These are phyloP conservation scores for pig (Sus scrofa) DNA, from an alignment of 2,113 vertebrate species.

Conservation along the genomic window DNA sequence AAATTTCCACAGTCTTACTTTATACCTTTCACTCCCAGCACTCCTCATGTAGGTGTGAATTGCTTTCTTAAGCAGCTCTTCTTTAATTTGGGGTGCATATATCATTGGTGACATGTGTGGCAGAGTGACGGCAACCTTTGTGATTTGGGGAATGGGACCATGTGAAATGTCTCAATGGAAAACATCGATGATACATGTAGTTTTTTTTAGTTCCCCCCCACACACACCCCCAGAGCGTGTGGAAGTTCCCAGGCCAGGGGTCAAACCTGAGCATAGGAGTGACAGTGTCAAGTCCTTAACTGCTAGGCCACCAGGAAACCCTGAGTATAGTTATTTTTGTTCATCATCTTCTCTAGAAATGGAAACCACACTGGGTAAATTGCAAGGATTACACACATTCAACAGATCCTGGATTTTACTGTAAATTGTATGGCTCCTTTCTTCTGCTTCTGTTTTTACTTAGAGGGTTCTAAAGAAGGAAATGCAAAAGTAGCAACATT, in stretches of 20 bases:
- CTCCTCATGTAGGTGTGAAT: neutral
- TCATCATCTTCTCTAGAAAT: neutral
- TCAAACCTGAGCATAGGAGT: too few relatives aligned
- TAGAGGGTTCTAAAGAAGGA: neutral
- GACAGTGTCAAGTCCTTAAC: too few relatives aligned
- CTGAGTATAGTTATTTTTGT: neutral
- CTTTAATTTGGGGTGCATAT: neutral
- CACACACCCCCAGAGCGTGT: too few relatives aligned
- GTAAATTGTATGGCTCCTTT: constrained; percentile 15
- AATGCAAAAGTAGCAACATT: neutral
- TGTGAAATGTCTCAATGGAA: constrained; percentile 14
- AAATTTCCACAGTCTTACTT: neutral
- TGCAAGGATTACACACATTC: neutral
- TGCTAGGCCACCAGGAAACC: too few relatives aligned
- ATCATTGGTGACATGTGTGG: neutral
- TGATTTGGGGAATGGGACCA: neutral
- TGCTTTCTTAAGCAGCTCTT: neutral
- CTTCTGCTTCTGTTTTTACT: constrained; percentile 5
- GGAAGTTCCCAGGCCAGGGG: too few relatives aligned
- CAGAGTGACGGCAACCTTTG: neutral
- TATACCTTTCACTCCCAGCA: neutral
- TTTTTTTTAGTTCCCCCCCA: too few relatives aligned
- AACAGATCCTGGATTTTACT: neutral
- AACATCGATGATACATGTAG: neutral
- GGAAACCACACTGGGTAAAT: neutral